A percentile compares a stretch with the other conserved stretches of the same genome.
These are phyloP conservation scores for human (Homo sapiens) DNA, from an alignment of 2,113 vertebrate species.

Conservation along the genomic window GRCh38 chr18:55661001-55661500, in stretches of 20 bases:
- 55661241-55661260: not conserved
- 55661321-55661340: not conserved
- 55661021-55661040: not conserved
- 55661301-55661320: not conserved
- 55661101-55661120: not conserved
- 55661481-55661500: not conserved
- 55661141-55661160: not conserved
- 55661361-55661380: too few species aligned
- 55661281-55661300: not conserved
- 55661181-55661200: not conserved
- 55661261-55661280: not conserved
- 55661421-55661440: not conserved
- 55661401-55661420: not conserved
- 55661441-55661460: not conserved
- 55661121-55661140: not conserved
- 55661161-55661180: not conserved
- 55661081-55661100: not conserved
- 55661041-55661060: not conserved
- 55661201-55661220: not conserved
- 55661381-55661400: not conserved
- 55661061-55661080: not conserved
- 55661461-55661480: not conserved
- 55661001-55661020: not conserved
- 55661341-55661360: not conserved
- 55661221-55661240: not conserved